These are phyloP conservation scores for Hippocampus abdominalis DNA, from an alignment of 2,113 vertebrate genomes.

Conservation along the genomic window DNA sequence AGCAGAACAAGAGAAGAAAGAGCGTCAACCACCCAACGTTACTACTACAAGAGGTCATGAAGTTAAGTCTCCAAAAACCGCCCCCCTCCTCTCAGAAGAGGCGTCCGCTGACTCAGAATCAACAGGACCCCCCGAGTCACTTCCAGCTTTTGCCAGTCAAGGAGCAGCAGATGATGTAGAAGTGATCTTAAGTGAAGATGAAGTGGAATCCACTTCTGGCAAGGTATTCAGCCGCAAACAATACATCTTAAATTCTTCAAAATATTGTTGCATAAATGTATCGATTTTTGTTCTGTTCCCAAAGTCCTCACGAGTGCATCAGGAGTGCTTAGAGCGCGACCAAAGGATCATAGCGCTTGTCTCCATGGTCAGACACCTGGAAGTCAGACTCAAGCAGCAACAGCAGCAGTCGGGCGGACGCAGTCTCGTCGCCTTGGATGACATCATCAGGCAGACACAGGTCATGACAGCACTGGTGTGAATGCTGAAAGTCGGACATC, in stretches of 20 bases:
- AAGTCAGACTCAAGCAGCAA: constrained; percentile 82
- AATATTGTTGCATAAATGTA: neutral
- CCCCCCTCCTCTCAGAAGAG: constrained; percentile 21
- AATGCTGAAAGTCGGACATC: neutral
- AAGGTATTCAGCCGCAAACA: constrained; percentile 49
- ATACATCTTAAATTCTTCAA: neutral
- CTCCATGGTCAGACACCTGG: constrained; percentile 86
- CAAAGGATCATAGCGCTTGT: constrained; percentile 83
- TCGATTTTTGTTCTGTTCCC: neutral
- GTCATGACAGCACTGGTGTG: constrained; percentile 53
- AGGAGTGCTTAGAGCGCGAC: constrained; percentile 85
- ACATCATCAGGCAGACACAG: constrained; percentile 81
- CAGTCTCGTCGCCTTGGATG: constrained; percentile 69
- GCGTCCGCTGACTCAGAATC: constrained; percentile 34
- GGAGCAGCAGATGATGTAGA: constrained; percentile 31
- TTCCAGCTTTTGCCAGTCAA: constrained; percentile 28
- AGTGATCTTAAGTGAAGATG: constrained; percentile 18
- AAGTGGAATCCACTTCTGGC: constrained; percentile 12
- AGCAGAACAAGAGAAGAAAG: constrained; percentile 26
- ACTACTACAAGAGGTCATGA: neutral
- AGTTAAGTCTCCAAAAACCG: constrained; percentile 16
- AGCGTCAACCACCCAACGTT: constrained; percentile 1
- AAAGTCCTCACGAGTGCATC: constrained; percentile 78
- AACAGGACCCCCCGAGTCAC: constrained; percentile 23
- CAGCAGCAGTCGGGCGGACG: constrained; percentile 73